phyloP scores from a whole-genome alignment of 2,888 invertebrate genomes.

The Macaria notata region DNA sequence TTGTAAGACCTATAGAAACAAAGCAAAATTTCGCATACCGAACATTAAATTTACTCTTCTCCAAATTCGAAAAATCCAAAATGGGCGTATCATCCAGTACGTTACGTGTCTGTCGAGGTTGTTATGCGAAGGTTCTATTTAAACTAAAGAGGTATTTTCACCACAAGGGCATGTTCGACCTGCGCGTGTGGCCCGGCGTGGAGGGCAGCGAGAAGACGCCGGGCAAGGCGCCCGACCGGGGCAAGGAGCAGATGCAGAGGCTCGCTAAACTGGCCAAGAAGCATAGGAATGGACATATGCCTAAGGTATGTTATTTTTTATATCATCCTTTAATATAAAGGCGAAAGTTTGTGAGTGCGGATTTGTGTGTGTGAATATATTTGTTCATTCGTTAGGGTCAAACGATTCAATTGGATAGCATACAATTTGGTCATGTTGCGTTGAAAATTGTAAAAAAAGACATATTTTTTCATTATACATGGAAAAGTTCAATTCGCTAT shows the following conservation, averaged over 20 bases:
- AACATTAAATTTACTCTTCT: too few species aligned
- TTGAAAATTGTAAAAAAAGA: too few species aligned
- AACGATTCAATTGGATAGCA: too few species aligned
- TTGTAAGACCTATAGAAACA: too few species aligned
- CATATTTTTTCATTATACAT: too few species aligned
- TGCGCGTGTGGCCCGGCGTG: constrained; percentile 95
- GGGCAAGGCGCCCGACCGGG: constrained; percentile 90
- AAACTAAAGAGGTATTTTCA: constrained; percentile 47
- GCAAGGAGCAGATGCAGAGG: constrained; percentile 93
- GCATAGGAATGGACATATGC: constrained; percentile 96
- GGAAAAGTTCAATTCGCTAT: too few species aligned
- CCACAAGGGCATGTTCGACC: constrained; percentile 89
- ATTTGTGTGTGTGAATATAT: too few species aligned
- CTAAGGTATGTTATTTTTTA: constrained; percentile 86
- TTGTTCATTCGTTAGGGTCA: too few species aligned
- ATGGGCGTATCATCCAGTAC: constrained; percentile 57
- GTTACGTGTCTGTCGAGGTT: constrained; percentile 44
- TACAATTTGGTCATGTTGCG: too few species aligned
- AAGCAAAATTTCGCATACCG: too few species aligned
- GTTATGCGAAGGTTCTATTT: constrained; percentile 41
- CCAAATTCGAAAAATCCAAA: background rate
- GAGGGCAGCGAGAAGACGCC: constrained; percentile 92
- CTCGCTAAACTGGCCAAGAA: constrained; percentile 96
- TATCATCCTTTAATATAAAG: too few species aligned
- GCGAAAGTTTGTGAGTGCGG: too few species aligned